Base-by-base conservation (phyloP, 1,140 invertebrate species). In the Dermatophagoides farinae region DNA sequence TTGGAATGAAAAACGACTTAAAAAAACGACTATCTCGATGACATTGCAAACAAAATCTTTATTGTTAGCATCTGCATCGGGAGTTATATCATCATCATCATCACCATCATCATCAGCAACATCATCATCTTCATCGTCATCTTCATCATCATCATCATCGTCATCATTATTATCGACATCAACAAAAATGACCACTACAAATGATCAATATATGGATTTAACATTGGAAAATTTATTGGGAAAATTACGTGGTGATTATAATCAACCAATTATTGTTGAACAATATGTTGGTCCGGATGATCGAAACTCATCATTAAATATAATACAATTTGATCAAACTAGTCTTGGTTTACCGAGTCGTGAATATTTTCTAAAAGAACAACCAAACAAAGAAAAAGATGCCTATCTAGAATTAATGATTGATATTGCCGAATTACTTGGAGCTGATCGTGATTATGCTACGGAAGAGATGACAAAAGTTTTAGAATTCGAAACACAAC, bases 261-360 rank as follows among this genome's bases (percentile, higher is more conserved):
- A 89, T 71, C 88, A 88, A 64, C 84, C 88, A 64, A 81, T 85
- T 50, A 72, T 89, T 1, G 79, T 88, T 64, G 80, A 84, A 0
- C 80, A 87, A 69, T 88, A 83, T 82, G 82, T 91, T 50, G 84
- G 83, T 14, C 82, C 86, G 0, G 87, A 92, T 69, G 85, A 89
- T 31, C 87, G 86, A 68, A 86, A 90, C 72, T 88, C 86, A 1
- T 79, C 86, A 65, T 77, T 82, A 62, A 85, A 88, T 75, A 85
- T 89, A 68, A 78, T 89, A 66, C 86, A 88, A 73, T 79, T 91
- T 64, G 87, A 92, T 75, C 86, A 91, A 72, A 84, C 84, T 0
- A 80, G 79, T n/a, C 75, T 92, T 64, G 86, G 86, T 22, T 74
- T 91, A 62, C 86, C 87, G 12, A 85, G 84, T 14, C 76, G 84